Evolutionary conservation across 2,888 invertebrate species (phyloP).

Genomic region (Athalia cordata): DNA sequence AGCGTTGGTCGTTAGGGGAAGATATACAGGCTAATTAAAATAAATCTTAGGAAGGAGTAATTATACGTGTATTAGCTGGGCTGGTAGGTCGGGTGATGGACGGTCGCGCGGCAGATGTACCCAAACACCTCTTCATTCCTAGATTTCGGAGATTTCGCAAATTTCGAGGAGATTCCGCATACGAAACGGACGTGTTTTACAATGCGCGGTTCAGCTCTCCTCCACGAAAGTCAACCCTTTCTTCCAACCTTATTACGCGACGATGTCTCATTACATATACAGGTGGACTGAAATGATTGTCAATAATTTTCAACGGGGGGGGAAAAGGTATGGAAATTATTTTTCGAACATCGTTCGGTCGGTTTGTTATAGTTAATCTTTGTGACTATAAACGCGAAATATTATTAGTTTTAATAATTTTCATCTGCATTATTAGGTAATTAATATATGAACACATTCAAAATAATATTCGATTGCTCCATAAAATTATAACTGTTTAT

Average conservation of each 20-base stretch:
- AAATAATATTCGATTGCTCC: slow-evolving; percentile 21
- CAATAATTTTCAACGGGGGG: too few relatives aligned
- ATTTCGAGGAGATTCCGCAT: slow-evolving; percentile 25
- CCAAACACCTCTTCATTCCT: slow-evolving; percentile 73
- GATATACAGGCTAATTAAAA: slow-evolving; percentile 73
- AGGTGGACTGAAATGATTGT: too few relatives aligned
- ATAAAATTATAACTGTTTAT: slow-evolving; percentile 40
- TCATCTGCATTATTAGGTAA: background rate
- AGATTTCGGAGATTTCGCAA: slow-evolving; percentile 65
- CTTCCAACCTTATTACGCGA: background rate
- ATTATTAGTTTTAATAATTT: slow-evolving; percentile 9
- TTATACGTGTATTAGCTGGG: slow-evolving; percentile 73
- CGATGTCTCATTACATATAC: too few relatives aligned
- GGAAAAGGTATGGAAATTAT: too few relatives aligned
- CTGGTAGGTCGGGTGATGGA: slow-evolving; percentile 66
- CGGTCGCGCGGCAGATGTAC: slow-evolving; percentile 73
- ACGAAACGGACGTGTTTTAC: background rate
- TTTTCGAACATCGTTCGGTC: too few relatives aligned
- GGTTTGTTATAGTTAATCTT: too few relatives aligned
- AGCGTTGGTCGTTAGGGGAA: slow-evolving; percentile 71
- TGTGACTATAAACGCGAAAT: background rate
- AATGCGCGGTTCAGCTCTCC: background rate
- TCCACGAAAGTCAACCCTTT: background rate
- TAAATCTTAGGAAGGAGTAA: slow-evolving; percentile 74
- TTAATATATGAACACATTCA: slow-evolving; percentile 9